phyloP scores from a whole-genome alignment of 2,797 vertebrate genomes.

The Sebastes ruberrimus region DNA sequence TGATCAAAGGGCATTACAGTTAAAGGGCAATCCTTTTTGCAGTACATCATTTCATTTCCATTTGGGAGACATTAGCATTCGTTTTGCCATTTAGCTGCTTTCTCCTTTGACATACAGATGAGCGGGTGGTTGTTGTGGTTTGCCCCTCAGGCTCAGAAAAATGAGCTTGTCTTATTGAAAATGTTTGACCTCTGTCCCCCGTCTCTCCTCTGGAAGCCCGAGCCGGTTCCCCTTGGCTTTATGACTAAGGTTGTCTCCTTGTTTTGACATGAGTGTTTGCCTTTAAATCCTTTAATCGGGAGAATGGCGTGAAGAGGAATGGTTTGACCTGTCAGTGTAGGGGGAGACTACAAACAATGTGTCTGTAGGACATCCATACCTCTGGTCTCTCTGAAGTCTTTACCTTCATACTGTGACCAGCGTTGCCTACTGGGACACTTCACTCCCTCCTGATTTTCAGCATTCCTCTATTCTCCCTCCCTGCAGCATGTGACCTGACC shows the following conservation, averaged over 20 bases:
- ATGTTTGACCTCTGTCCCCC: conserved; percentile 44
- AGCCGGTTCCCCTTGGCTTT: conserved; percentile 25
- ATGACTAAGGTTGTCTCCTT: conserved; percentile 15
- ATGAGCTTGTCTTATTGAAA: conserved; percentile 39
- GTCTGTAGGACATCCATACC: conserved; percentile 36
- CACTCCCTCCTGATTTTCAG: conserved; percentile 29
- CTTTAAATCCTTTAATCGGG: conserved; percentile 59
- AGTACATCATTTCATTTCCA: not conserved
- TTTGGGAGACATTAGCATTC: not conserved
- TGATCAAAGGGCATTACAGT: not conserved
- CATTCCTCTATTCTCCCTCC: conserved; percentile 23
- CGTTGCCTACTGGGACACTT: conserved; percentile 24
- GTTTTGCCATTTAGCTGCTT: not conserved
- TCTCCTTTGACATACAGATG: conserved; percentile 1
- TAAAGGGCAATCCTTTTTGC: not conserved
- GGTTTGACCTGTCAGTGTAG: conserved; percentile 31
- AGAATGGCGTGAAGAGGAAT: conserved; percentile 41
- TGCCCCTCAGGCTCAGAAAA: conserved; percentile 35
- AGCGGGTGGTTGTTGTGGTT: conserved; percentile 17
- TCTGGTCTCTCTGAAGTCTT: conserved; percentile 31
- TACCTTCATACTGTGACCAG: conserved; percentile 36
- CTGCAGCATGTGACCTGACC: conserved; percentile 19
- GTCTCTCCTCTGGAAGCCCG: conserved; percentile 29
- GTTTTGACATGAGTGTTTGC: conserved; percentile 41
- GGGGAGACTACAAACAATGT: conserved; percentile 34